phyloP scores from a whole-genome alignment of 2,888 invertebrate genomes.

The Limenitis camilla region DNA sequence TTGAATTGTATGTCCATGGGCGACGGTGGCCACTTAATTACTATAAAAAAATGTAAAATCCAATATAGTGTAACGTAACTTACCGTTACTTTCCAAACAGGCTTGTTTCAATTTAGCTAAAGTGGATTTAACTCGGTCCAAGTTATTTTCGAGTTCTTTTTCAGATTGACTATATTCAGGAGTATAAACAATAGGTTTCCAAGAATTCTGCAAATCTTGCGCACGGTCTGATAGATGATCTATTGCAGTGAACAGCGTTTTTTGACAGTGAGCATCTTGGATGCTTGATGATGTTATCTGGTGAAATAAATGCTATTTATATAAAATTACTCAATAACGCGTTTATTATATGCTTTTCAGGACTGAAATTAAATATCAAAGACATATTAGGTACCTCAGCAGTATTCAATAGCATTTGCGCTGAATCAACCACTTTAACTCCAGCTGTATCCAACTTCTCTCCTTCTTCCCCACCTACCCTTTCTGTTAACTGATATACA shows the following conservation, averaged over 20 bases:
- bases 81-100: constrained; percentile 5
- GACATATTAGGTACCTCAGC: constrained; percentile 31
- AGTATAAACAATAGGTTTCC: constrained; percentile 10
- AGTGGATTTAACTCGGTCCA: constrained; percentile 4
- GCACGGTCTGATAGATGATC: constrained; percentile 20
- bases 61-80: neutral
- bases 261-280: constrained; percentile 45
- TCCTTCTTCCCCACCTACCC: constrained; percentile 17
- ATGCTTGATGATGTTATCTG: constrained; percentile 48
- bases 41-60: too few relatives aligned
- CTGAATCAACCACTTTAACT: constrained; percentile 27
- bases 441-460: constrained; percentile 24
- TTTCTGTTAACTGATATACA: constrained; percentile 28
- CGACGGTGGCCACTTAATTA: too few relatives aligned
- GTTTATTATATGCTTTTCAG: too few relatives aligned
- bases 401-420: constrained; percentile 28
- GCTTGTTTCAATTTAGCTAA: constrained; percentile 10
- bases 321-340: too few relatives aligned
- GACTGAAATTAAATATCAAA: too few relatives aligned
- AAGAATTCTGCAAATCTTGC: constrained; percentile 4
- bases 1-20: too few relatives aligned
- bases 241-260: constrained; percentile 39
- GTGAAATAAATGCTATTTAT: neutral
- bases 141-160: constrained; percentile 7
- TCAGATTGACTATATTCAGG: constrained; percentile 3